phyloP scores from a whole-genome alignment of 2,888 invertebrate genomes.

The Rhagonycha lutea region DNA sequence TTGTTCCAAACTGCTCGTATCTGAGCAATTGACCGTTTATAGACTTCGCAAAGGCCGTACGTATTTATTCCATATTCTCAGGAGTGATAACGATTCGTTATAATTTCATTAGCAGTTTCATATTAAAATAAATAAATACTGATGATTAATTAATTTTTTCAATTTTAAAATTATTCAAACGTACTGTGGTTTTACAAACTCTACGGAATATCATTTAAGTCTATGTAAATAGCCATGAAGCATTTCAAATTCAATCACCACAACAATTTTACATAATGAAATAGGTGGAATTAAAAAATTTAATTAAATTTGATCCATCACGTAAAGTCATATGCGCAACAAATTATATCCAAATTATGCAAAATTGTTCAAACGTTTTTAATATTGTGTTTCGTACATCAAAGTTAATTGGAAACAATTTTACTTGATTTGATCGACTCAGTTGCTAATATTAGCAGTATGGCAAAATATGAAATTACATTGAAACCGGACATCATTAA shows the following conservation, averaged over 20 bases:
- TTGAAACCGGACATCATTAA: constrained; percentile 20
- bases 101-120: no score
- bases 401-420: neutral
- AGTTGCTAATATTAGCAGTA: neutral
- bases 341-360: neutral
- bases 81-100: no score
- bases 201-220: neutral
- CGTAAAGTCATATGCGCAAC: neutral
- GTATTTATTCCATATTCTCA: no score
- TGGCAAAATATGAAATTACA: constrained; percentile 20
- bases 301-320: neutral
- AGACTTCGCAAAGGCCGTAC: no score
- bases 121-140: no score
- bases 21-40: no score
- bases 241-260: neutral
- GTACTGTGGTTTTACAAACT: neutral
- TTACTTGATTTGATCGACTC: neutral
- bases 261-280: neutral
- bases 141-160: no score
- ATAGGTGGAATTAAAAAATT: neutral
- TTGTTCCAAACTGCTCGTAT: no score
- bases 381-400: neutral
- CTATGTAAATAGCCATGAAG: neutral
- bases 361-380: neutral
- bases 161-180: neutral